Evolutionary conservation across 2,113 vertebrate genomes (phyloP).

Genomic region (Grallaria varia): DNA sequence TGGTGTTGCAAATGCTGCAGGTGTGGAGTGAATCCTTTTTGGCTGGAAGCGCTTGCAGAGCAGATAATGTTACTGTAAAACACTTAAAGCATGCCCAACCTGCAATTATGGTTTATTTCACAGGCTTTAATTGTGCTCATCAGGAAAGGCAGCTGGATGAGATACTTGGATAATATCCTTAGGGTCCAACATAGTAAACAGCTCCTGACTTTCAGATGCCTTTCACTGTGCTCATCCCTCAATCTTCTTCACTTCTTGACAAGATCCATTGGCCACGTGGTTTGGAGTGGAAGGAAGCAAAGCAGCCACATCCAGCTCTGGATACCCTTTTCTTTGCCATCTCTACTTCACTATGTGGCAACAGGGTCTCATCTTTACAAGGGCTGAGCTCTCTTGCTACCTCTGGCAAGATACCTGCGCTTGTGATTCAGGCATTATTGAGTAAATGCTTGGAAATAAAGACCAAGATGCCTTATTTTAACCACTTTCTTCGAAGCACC

Average conservation of each 20-base stretch:
- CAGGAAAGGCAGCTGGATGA: constrained; percentile 6
- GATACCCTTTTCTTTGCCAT: background rate
- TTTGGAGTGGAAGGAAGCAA: background rate
- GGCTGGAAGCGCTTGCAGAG: background rate
- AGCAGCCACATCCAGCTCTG: background rate
- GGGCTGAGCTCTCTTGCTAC: background rate
- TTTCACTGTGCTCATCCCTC: background rate
- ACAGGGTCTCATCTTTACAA: background rate
- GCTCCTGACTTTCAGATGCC: background rate
- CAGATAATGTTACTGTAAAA: constrained; percentile 2
- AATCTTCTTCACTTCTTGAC: background rate
- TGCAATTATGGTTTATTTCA: constrained; percentile 26
- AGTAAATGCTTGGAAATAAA: background rate
- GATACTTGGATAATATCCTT: background rate
- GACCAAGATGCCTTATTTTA: background rate
- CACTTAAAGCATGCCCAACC: background rate
- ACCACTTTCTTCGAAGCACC: background rate
- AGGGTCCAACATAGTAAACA: background rate
- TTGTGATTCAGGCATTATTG: background rate
- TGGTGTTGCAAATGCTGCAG: background rate
- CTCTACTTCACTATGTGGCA: background rate
- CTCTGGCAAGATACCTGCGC: background rate
- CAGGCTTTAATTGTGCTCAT: background rate
- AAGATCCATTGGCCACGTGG: background rate
- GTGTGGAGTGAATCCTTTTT: background rate